A percentile compares a stretch with the other conserved stretches of the same genome.
Evolutionary conservation across 2,888 invertebrate genomes (phyloP).

Genomic region (Metalampra italica): DNA sequence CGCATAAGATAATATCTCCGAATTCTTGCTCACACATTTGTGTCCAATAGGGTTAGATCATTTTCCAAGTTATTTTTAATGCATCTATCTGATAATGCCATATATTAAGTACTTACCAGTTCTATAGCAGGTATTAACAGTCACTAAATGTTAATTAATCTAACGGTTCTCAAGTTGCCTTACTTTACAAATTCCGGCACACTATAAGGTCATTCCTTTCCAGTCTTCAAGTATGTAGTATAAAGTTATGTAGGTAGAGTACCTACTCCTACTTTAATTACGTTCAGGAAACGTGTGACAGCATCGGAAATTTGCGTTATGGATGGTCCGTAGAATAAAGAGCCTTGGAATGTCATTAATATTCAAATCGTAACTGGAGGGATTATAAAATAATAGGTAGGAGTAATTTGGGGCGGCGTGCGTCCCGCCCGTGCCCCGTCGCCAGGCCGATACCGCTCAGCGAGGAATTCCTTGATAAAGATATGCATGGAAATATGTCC

Average conservation of each 20-base stretch:
- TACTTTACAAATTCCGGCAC: no score
- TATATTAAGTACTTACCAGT: background rate
- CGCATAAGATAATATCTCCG: conserved; percentile 37
- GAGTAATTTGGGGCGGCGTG: conserved; percentile 73
- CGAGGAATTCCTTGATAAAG: conserved; percentile 65
- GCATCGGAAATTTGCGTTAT: conserved; percentile 55
- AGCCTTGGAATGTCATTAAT: conserved; percentile 74
- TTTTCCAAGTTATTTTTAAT: background rate
- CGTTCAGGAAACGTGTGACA: conserved; percentile 41
- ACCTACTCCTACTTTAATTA: background rate
- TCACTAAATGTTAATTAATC: no score
- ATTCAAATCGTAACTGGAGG: conserved; percentile 76
- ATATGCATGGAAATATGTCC: conserved; percentile 73
- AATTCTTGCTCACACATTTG: conserved; percentile 8
- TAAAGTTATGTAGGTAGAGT: no score
- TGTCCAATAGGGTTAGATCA: conserved; percentile 4
- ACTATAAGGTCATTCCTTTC: background rate
- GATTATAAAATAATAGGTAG: conserved; percentile 78
- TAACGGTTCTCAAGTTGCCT: no score
- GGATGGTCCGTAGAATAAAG: conserved; percentile 59
- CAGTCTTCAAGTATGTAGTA: background rate
- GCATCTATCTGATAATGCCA: background rate
- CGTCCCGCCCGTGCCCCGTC: conserved; percentile 35
- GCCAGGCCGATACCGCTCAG: conserved; percentile 23
- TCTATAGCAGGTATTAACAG: no score